Conservation (phyloP, 2,797 vertebrate genomes). For the Taeniopygia guttata region DNA sequence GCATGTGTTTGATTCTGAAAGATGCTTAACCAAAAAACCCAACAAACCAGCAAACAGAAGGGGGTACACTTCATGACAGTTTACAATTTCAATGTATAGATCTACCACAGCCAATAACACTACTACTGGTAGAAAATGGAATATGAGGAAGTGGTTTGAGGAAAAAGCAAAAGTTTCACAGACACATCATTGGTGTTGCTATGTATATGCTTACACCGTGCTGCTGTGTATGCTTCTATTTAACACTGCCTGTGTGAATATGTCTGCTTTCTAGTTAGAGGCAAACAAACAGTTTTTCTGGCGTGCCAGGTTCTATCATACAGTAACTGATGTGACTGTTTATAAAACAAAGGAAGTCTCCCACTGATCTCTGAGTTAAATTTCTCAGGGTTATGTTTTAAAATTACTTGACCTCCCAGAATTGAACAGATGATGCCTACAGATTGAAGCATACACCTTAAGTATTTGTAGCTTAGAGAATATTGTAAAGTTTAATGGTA, state of each 20-base stretch:
- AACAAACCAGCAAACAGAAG: neutral
- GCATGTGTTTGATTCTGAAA: neutral
- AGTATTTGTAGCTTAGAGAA: neutral
- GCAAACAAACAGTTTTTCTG: conserved; percentile 10
- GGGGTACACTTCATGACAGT: neutral
- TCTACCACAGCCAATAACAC: neutral
- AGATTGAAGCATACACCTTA: neutral
- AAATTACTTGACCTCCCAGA: conserved; percentile 30
- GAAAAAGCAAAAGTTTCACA: neutral
- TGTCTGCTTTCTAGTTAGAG: neutral
- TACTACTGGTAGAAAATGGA: neutral
- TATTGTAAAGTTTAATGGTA: neutral
- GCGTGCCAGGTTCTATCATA: neutral
- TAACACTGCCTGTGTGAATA: neutral
- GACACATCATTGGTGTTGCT: neutral
- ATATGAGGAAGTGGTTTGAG: neutral
- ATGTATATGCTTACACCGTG: neutral
- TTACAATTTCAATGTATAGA: neutral
- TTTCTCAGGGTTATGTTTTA: conserved; percentile 7
- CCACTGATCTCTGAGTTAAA: neutral
- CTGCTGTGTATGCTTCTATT: neutral
- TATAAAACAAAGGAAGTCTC: neutral
- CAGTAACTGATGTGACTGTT: neutral
- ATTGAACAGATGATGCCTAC: neutral
- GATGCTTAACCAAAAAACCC: neutral